Percentiles rank a stretch among this genome's conserved stretches.
Conservation (phyloP, 2,113 vertebrate genomes). For the Gymnocephalus cernua region DNA sequence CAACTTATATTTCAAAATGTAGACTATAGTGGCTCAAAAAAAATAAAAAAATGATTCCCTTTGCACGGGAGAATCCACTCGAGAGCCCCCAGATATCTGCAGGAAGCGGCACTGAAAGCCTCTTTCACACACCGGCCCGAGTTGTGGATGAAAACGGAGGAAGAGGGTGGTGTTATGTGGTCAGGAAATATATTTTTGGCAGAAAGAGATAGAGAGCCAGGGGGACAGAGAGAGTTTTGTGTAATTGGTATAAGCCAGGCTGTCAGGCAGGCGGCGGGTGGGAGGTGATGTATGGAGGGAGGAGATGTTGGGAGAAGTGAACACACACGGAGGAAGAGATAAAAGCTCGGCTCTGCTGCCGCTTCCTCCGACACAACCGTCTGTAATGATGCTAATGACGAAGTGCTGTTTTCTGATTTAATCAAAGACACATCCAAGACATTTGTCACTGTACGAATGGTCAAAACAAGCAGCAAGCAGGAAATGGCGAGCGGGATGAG, state of each 20-base stretch:
- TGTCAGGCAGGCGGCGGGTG: slow-evolving; percentile 46
- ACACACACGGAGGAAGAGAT: slow-evolving; percentile 3
- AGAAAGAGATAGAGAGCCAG: background rate
- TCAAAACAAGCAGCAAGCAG: no score
- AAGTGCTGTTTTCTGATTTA: no score
- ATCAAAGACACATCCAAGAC: no score
- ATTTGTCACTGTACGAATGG: no score
- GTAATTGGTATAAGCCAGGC: slow-evolving; percentile 53
- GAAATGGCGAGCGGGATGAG: no score
- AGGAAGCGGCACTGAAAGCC: background rate
- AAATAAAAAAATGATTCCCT: background rate
- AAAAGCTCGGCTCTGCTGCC: background rate
- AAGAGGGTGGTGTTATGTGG: slow-evolving; percentile 2
- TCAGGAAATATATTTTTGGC: slow-evolving; percentile 11
- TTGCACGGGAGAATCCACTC: background rate
- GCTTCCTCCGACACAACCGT: background rate
- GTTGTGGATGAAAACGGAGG: slow-evolving; percentile 7
- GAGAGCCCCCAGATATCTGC: background rate
- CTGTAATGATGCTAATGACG: background rate
- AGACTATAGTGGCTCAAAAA: background rate
- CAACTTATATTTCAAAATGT: no score
- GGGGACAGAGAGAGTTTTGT: slow-evolving; percentile 30
- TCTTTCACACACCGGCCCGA: slow-evolving; percentile 34
- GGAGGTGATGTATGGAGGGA: slow-evolving; percentile 48
- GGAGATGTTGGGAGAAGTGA: slow-evolving; percentile 28